Base-by-base conservation (phyloP, 2,113 vertebrate species). In the Aix galericulata region DNA sequence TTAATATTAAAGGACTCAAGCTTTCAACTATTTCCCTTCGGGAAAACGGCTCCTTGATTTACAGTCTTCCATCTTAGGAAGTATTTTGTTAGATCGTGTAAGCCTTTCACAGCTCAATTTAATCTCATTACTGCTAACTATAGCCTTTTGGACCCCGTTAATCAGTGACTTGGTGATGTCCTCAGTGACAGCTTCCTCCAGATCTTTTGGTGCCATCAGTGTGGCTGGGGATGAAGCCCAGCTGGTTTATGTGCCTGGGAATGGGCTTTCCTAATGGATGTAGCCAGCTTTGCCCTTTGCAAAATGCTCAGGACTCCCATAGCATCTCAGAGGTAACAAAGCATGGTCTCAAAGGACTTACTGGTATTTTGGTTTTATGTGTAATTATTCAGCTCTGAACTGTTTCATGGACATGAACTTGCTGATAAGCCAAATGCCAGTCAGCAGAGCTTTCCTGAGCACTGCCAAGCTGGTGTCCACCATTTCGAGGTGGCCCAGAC, bases 201-300 rank as follows among this genome's bases (percentile, higher is more conserved):
- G 73, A 42, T 78, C 17, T 52, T n/a, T 56, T 60, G 76, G 31
- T 71, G 38, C 4, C 0, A 0, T 38, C 52, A 26, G 23, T 0
- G 0, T 38, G 72, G 23, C 25, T 13, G 13, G 46, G 67, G 73
- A 29, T 71, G 63, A 50, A 88, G 42, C 46, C 56, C 8, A 1
- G 38, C 32, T 78, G 66, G 6, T 52, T 92, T 82, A 85, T 31
- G 42, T 83, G 68, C 55, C 59, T 74, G 79, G 31, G 12, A 91
- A 68, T 17, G 56, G 9, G 1, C 1, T 86, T 83, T 78, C 44
- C n/a, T 34, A 21, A 63, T 46, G 31, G 18, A 0, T 60, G 27
- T 7, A 29, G 62, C 20, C 48, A 66, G 16, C 40, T 21, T 14
- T 29, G 20, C 20, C 31, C 31, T 59, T 7, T 1, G 10, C 64